Percentiles rank a stretch among this genome's conserved stretches.
Evolutionary conservation across 2,888 invertebrate genomes (phyloP).

Genomic region (Melikaiella ostensackeni): DNA sequence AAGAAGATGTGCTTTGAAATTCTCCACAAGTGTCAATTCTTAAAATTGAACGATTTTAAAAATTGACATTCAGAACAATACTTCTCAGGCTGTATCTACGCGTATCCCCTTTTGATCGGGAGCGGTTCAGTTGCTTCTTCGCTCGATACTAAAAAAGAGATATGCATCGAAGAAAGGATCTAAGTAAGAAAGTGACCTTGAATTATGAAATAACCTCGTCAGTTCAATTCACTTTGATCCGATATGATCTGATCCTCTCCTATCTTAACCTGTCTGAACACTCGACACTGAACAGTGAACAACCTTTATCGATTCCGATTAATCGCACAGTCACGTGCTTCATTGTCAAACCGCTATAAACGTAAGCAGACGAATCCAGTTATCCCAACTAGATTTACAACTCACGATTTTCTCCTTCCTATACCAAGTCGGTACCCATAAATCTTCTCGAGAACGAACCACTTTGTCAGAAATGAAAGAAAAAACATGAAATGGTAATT

Average conservation of each 20-base stretch:
- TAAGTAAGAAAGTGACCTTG: constrained; percentile 32
- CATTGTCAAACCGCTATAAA: constrained; percentile 37
- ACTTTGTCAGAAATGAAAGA: constrained; percentile 1
- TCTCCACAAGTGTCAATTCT: too few relatives aligned
- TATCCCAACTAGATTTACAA: constrained; percentile 39
- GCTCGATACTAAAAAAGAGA: not conserved
- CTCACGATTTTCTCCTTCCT: constrained; percentile 20
- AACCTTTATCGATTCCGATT: constrained; percentile 37
- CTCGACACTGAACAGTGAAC: not conserved
- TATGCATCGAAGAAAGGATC: not conserved
- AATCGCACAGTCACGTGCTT: constrained; percentile 35
- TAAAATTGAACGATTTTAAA: too few relatives aligned
- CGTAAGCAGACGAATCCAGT: constrained; percentile 39
- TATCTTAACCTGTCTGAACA: not conserved
- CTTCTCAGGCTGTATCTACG: too few relatives aligned
- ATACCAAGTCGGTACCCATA: constrained; percentile 11
- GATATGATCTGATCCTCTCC: not conserved
- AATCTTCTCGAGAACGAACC: constrained; percentile 15
- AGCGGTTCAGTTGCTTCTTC: constrained; percentile 6
- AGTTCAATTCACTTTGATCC: constrained; percentile 3
- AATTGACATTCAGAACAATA: too few relatives aligned
- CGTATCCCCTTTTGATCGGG: too few relatives aligned
- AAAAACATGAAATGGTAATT: constrained; percentile 1
- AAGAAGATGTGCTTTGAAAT: too few relatives aligned
- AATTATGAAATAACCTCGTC: constrained; percentile 26